Evolutionary conservation across 2,888 invertebrate genomes (phyloP).

Genomic region (Drosophila merina): DNA sequence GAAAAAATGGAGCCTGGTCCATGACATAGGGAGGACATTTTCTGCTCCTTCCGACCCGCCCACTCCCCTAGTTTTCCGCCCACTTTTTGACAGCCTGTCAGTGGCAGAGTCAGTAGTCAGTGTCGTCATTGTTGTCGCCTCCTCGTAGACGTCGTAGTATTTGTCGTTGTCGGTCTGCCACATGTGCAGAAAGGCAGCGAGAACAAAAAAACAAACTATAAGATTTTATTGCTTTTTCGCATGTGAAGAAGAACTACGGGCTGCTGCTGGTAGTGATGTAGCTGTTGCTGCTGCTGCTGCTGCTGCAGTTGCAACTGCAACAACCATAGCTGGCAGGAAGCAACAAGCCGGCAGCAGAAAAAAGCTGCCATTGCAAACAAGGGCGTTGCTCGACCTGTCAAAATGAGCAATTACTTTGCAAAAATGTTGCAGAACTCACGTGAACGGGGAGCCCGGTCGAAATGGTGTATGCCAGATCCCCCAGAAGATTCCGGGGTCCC

Average conservation of each 20-base stretch:
- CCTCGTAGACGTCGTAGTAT: constrained; percentile 29
- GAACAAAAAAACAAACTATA: constrained; percentile 71
- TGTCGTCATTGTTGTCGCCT: constrained; percentile 75
- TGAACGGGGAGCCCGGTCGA: constrained; percentile 33
- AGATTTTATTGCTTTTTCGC: constrained; percentile 74
- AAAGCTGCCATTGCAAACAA: constrained; percentile 63
- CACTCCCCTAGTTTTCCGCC: constrained; percentile 3
- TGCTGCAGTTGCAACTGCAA: constrained; percentile 31
- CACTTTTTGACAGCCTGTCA: constrained; percentile 69
- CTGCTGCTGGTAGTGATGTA: constrained; percentile 52
- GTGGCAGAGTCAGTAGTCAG: constrained; percentile 69
- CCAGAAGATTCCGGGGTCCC: constrained; percentile 27
- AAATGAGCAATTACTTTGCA: constrained; percentile 79
- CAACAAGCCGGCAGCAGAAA: constrained; percentile 67
- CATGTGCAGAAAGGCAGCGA: constrained; percentile 59
- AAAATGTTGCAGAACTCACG: constrained; percentile 78
- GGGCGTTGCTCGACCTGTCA: constrained; percentile 79
- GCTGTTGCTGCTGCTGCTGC: constrained; percentile 18
- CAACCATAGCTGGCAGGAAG: constrained; percentile 61
- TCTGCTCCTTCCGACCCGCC: constrained; percentile 13
- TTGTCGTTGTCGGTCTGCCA: constrained; percentile 49
- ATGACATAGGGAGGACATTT: constrained; percentile 67
- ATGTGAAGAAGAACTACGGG: constrained; percentile 67
- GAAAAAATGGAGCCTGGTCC: constrained; percentile 38
- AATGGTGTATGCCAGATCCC: constrained; percentile 27